Base-by-base conservation (phyloP, 1,140 invertebrate genomes). In the Drosophila nigromelanica region DNA sequence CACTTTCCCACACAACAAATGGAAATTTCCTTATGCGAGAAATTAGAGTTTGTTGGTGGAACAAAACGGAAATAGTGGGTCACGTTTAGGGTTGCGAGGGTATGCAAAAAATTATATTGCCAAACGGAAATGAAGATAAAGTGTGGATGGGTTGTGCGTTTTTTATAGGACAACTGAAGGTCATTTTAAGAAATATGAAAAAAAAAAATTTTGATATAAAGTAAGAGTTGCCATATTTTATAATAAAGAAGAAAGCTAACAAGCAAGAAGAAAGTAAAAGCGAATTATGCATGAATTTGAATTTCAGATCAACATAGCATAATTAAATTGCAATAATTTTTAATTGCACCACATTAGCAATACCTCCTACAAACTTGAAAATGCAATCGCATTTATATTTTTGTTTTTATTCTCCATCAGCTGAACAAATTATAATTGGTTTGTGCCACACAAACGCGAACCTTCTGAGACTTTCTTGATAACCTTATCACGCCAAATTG, bases 1-100 rank as follows among this genome's bases (percentile, higher is more conserved):
- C n/a, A n/a, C n/a, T n/a, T n/a, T n/a, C n/a, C n/a, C n/a, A n/a
- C n/a, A n/a, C n/a, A n/a, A n/a, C n/a, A n/a, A n/a, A 71, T 55
- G 45, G 40, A 66, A 71, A 73, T 61, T 55, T 56, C 70, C 72
- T n/a, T 43, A 33, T 35, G 12, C 12, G 51, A 45, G n/a, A 54
- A 39, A 54, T 21, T 30, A 4, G 10, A 21, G 12, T 5, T 56
- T 27, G n/a, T 56, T 56, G 51, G 7, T 39, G 51, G 51, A 54
- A 54, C 30, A 52, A 74, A 56, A 42, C 40, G n/a, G 18, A 33
- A 43, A 42, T 56, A 42, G 54, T 56, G 54, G 54, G 54, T 40
- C 51, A 54, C 51, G 35, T 54, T 54, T 54, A 54, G 51, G 51
- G 51, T 54, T 54, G 51, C 51, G 15, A 54, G 33, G 10, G 51